These are phyloP conservation scores for Cantharis rustica DNA, from an alignment of 2,888 invertebrate genomes.

Conservation along the genomic window DNA sequence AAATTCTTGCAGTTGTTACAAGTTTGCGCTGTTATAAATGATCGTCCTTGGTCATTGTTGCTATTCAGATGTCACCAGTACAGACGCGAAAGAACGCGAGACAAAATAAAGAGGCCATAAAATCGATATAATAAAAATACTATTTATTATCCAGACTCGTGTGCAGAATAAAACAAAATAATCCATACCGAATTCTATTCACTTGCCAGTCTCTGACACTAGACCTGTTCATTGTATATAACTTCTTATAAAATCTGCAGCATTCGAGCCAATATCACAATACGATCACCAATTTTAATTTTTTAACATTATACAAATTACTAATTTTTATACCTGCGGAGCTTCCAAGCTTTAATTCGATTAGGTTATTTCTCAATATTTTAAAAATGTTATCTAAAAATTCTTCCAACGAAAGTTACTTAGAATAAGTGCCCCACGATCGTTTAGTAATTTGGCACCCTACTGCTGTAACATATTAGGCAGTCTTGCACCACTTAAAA, in stretches of 20 bases:
- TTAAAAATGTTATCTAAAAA: background rate
- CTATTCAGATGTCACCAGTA: conserved; percentile 50
- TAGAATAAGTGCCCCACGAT: background rate
- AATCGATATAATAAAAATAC: conserved; percentile 51
- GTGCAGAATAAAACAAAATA: conserved; percentile 46
- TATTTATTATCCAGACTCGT: conserved; percentile 48
- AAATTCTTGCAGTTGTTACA: conserved; percentile 19
- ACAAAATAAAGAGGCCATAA: conserved; percentile 51
- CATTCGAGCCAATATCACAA: background rate
- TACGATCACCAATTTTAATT: background rate
- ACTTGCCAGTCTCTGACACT: conserved; percentile 19
- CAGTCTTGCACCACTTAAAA: background rate
- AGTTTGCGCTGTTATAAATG: conserved; percentile 39
- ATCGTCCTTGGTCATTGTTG: conserved; percentile 50
- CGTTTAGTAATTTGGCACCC: background rate
- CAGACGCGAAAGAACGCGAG: conserved; percentile 41
- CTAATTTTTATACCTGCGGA: background rate
- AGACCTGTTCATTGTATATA: conserved; percentile 22
- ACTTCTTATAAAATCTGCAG: background rate
- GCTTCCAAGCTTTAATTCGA: background rate
- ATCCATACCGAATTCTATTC: conserved; percentile 23
- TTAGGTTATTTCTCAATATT: background rate
- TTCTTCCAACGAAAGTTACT: background rate
- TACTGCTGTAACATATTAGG: background rate
- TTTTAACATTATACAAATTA: background rate